These are phyloP conservation scores for Drosophila ironensis DNA, from an alignment of 1,140 invertebrate species.

Conservation along the genomic window DNA sequence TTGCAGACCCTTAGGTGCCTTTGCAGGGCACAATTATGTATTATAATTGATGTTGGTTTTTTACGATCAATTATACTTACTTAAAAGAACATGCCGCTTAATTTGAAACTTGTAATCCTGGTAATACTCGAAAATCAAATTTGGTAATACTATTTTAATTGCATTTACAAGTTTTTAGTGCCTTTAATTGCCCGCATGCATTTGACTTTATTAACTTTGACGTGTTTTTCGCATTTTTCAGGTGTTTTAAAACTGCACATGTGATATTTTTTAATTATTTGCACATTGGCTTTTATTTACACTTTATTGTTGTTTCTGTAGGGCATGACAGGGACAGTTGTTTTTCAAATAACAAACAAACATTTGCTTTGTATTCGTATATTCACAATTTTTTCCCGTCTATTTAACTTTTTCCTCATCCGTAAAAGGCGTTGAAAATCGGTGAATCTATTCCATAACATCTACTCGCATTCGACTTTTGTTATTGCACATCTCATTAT, in stretches of 20 bases:
- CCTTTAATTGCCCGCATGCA: no score
- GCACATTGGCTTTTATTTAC: neutral
- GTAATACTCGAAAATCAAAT: no score
- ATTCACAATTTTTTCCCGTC: conserved; percentile 5
- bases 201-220: no score
- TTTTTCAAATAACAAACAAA: neutral
- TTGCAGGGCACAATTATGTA: no score
- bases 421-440: conserved; percentile 25
- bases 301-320: conserved; percentile 3
- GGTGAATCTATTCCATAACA: conserved; percentile 7
- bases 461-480: neutral
- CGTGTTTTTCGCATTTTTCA: neutral
- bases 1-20: no score
- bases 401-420: conserved; percentile 1
- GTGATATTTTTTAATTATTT: conserved; percentile 1
- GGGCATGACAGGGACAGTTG: neutral
- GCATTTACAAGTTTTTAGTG: no score
- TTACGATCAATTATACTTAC: no score
- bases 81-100: no score
- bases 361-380: conserved; percentile 10
- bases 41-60: no score
- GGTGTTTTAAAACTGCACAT: no score
- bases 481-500: neutral
- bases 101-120: no score
- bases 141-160: no score